Evolutionary conservation across 1,140 invertebrate species (phyloP).

Genomic region (Drosophila takahashii): DNA sequence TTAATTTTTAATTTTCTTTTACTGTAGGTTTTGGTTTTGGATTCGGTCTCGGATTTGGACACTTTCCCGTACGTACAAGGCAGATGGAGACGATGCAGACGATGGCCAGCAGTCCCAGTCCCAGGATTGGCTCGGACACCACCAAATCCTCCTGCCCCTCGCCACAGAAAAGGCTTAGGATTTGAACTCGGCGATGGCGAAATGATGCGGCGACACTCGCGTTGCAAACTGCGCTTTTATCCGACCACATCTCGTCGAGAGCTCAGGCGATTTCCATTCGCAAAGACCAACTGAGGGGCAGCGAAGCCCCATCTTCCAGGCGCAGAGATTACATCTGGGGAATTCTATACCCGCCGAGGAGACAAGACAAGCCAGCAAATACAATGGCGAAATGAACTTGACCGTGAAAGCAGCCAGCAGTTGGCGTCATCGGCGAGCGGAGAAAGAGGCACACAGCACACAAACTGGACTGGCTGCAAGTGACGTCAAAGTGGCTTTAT

Average conservation of each 20-base stretch:
- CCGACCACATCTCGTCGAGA: constrained; percentile 52
- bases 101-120: constrained; percentile 24
- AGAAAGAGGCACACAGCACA: constrained; percentile 14
- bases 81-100: constrained; percentile 46
- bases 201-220: constrained; percentile 46
- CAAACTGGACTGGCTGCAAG: constrained; percentile 67
- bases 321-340: constrained; percentile 36
- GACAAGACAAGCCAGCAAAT: constrained; percentile 10
- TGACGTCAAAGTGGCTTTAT: constrained; percentile 74
- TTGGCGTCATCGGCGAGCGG: constrained; percentile 34
- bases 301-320: constrained; percentile 32
- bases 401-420: constrained; percentile 74
- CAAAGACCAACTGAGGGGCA: constrained; percentile 53
- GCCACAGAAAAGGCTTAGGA: constrained; percentile 45
- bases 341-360: constrained; percentile 50
- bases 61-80: constrained; percentile 63
- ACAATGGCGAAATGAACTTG: constrained; percentile 73
- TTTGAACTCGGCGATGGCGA: constrained; percentile 42
- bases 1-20: too few species aligned
- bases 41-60: constrained; percentile 53
- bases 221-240: constrained; percentile 50
- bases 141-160: constrained; percentile 55
- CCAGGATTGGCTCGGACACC: constrained; percentile 60
- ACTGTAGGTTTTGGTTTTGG: constrained; percentile 49
- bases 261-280: constrained; percentile 46